Evolutionary conservation across 2,797 vertebrate species (phyloP).

Genomic region (Ctenopoma multispine): DNA sequence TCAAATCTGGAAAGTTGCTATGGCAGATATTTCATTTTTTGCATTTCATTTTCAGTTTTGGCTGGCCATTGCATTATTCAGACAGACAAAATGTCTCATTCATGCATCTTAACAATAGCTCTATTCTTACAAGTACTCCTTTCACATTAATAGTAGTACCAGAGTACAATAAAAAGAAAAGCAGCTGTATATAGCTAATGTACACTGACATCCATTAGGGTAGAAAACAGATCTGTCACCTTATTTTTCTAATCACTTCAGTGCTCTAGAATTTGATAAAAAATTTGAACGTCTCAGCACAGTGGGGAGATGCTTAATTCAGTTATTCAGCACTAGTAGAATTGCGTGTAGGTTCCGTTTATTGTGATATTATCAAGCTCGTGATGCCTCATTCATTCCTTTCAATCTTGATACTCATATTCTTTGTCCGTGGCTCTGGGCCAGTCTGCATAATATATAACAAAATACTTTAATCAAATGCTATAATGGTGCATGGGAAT

Average conservation of each 20-base stretch:
- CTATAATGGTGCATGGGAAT: neutral
- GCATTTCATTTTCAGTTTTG: too few relatives aligned
- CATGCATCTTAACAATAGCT: too few relatives aligned
- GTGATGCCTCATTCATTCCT: neutral
- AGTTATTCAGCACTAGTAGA: neutral
- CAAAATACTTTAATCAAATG: neutral
- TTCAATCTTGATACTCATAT: neutral
- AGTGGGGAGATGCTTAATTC: neutral
- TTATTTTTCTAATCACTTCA: slow-evolving; percentile 10
- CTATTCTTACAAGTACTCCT: too few relatives aligned
- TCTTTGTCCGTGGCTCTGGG: slow-evolving; percentile 4
- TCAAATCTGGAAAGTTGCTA: too few relatives aligned
- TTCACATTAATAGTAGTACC: slow-evolving; percentile 1
- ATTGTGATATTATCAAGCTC: neutral
- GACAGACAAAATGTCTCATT: too few relatives aligned
- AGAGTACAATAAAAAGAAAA: slow-evolving; percentile 4
- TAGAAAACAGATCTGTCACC: neutral
- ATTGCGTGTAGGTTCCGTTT: neutral
- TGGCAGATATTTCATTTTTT: too few relatives aligned
- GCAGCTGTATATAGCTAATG: slow-evolving; percentile 20
- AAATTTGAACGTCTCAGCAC: neutral
- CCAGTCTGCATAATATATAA: neutral
- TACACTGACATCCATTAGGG: slow-evolving; percentile 16
- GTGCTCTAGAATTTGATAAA: neutral
- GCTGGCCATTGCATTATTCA: too few relatives aligned